These are phyloP conservation scores for Aporophyla nigra DNA, from an alignment of 2,888 invertebrate genomes.

Conservation along the genomic window DNA sequence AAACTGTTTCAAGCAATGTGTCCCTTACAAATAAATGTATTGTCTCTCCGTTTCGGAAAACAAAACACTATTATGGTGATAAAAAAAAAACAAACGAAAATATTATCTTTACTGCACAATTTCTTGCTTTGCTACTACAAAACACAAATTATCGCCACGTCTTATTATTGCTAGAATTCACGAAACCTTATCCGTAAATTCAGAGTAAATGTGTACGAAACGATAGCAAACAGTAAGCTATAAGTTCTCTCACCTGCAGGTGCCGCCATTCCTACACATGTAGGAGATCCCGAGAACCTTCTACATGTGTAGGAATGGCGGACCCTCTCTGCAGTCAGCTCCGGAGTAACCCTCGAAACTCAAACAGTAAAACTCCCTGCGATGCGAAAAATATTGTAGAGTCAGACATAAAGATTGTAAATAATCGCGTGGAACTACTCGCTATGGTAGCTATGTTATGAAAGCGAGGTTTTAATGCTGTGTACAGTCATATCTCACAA, in stretches of 20 bases:
- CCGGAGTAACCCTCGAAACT: slow-evolving; percentile 94
- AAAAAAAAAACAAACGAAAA: neutral
- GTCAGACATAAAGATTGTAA: neutral
- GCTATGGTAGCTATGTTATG: too few relatives aligned
- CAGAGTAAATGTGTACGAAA: too few relatives aligned
- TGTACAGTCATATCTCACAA: too few relatives aligned
- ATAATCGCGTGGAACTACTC: too few relatives aligned
- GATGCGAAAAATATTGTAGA: slow-evolving; percentile 45
- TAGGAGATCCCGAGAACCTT: slow-evolving; percentile 84
- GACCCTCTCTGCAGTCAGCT: slow-evolving; percentile 94
- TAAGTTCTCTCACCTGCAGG: slow-evolving; percentile 93
- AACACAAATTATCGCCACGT: too few relatives aligned
- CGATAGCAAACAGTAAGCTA: too few relatives aligned
- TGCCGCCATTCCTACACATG: slow-evolving; percentile 95
- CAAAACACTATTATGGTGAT: neutral
- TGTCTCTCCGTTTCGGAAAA: slow-evolving; percentile 1
- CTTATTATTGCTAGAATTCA: too few relatives aligned
- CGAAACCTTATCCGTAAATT: too few relatives aligned
- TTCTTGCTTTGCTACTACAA: neutral
- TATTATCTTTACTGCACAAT: neutral
- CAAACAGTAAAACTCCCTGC: slow-evolving; percentile 94
- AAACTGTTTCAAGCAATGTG: neutral
- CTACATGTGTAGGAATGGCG: too few relatives aligned
- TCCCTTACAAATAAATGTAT: too few relatives aligned
- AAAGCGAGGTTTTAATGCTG: too few relatives aligned